A percentile compares a stretch with the other conserved stretches of the same genome.
Evolutionary conservation across 2,113 vertebrate species (phyloP).

Genomic region (Sinosuthora webbiana): DNA sequence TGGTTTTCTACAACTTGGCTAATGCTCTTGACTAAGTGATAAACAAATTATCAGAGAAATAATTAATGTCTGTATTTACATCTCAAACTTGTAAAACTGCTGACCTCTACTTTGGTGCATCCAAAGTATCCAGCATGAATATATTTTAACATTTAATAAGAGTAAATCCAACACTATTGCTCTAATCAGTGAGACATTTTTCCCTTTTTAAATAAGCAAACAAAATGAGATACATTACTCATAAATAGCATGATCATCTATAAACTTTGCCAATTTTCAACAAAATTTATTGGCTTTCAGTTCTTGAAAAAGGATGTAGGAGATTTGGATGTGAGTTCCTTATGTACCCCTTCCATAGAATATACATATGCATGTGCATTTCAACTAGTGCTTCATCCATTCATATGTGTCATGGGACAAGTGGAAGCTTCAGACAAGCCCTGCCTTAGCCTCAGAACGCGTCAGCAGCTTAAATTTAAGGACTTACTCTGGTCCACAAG

Average conservation of each 20-base stretch:
- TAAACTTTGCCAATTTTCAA: neutral
- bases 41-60: neutral
- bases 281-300: neutral
- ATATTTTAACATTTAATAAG: neutral
- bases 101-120: neutral
- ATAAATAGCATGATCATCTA: neutral
- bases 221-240: neutral
- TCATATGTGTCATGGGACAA: neutral
- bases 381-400: neutral
- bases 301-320: neutral
- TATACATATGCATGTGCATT: neutral
- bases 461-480: neutral
- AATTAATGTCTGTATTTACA: neutral
- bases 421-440: neutral
- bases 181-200: neutral
- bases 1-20: neutral
- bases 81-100: neutral
- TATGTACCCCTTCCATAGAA: neutral
- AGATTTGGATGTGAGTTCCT: neutral
- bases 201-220: neutral
- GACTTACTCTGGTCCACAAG: neutral
- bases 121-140: neutral
- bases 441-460: neutral
- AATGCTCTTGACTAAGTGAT: neutral
- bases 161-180: neutral